A percentile compares a stretch with the other conserved stretches of the same genome.
phyloP scores from a whole-genome alignment of 2,888 invertebrate genomes.

The Cremastinae sp. region DNA sequence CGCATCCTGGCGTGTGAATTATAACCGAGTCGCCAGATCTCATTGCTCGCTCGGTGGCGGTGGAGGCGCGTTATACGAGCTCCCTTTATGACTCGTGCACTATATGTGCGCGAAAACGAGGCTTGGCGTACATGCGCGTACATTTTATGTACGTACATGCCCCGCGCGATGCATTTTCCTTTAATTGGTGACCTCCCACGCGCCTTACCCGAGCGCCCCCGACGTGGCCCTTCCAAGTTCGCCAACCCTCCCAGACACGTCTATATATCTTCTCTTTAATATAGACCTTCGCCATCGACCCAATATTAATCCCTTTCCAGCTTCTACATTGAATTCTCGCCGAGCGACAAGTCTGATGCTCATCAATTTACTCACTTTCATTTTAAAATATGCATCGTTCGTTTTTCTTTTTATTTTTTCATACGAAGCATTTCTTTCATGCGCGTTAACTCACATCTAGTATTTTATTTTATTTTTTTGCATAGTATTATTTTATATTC shows the following conservation, averaged over 20 bases:
- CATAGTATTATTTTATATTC: too few relatives aligned
- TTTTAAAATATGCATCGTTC: too few relatives aligned
- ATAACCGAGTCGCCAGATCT: slow-evolving; percentile 57
- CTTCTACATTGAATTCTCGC: slow-evolving; percentile 30
- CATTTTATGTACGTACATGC: slow-evolving; percentile 8
- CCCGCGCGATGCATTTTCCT: slow-evolving; percentile 59
- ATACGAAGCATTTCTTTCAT: too few relatives aligned
- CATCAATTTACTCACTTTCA: too few relatives aligned
- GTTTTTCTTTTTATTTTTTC: not conserved
- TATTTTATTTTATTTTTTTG: too few relatives aligned
- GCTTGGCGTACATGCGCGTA: slow-evolving; percentile 1
- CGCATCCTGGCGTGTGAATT: slow-evolving; percentile 61
- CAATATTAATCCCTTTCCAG: slow-evolving; percentile 30
- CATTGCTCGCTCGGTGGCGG: slow-evolving; percentile 32
- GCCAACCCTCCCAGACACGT: slow-evolving; percentile 14
- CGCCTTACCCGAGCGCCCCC: slow-evolving; percentile 36
- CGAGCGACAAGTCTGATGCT: slow-evolving; percentile 23
- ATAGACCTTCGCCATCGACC: slow-evolving; percentile 46
- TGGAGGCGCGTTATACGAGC: slow-evolving; percentile 54
- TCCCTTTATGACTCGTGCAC: slow-evolving; percentile 45
- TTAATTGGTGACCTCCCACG: slow-evolving; percentile 64
- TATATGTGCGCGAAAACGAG: slow-evolving; percentile 45
- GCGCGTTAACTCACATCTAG: too few relatives aligned
- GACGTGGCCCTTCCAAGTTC: slow-evolving; percentile 36
- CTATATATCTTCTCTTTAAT: slow-evolving; percentile 17